phyloP scores from a whole-genome alignment of 2,888 invertebrate species.

The Sarcophaga caerulescens region DNA sequence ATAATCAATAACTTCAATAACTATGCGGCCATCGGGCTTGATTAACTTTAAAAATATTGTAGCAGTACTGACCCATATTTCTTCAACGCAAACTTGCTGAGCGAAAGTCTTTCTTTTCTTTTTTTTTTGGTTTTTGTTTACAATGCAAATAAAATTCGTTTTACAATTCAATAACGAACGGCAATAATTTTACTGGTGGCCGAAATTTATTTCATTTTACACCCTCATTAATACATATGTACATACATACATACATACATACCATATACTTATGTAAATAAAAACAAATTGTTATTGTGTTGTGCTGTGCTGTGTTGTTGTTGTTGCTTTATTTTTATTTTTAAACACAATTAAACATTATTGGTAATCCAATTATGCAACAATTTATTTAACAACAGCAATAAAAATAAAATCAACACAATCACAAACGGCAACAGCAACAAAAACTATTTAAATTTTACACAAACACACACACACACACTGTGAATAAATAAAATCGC shows the following conservation, averaged over 20 bases:
- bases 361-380: constrained; percentile 66
- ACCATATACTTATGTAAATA: background rate
- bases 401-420: constrained; percentile 55
- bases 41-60: too few species aligned
- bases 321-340: constrained; percentile 35
- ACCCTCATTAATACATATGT: too few species aligned
- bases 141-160: background rate
- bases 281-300: background rate
- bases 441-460: constrained; percentile 53
- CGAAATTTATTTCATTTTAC: constrained; percentile 37
- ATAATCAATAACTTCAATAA: too few species aligned
- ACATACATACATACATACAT: background rate
- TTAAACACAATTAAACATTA: constrained; percentile 66
- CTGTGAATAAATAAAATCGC: constrained; percentile 23
- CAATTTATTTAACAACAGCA: constrained; percentile 65
- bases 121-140: background rate
- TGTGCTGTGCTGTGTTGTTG: background rate
- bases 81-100: too few species aligned
- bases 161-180: background rate
- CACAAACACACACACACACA: background rate
- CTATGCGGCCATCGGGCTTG: too few species aligned
- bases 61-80: too few species aligned
- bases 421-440: constrained; percentile 8
- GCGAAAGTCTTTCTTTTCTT: too few species aligned
- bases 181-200: background rate